A percentile compares a stretch with the other conserved stretches of the same genome.
These are phyloP conservation scores for Coenonympha glycerion DNA, from an alignment of 2,888 invertebrate species.

Conservation along the genomic window DNA sequence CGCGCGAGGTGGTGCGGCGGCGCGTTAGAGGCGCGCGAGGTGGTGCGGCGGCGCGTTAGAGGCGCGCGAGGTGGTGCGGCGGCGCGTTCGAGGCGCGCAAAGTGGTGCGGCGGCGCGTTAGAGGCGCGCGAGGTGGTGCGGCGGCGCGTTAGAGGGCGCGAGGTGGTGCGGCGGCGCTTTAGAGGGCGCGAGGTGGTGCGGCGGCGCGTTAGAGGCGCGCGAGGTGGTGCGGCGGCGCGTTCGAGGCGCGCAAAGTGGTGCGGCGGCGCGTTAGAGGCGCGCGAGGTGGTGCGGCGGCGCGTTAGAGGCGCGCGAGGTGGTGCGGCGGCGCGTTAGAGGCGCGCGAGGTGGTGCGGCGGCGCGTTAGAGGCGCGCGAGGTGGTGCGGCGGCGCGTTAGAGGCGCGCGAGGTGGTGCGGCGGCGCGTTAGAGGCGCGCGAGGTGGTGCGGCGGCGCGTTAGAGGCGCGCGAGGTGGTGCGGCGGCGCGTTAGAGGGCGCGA, in stretches of 20 bases:
- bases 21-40: neutral
- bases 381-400: slow-evolving; percentile 94
- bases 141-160: neutral
- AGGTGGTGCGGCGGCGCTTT: slow-evolving; percentile 17
- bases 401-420: no score
- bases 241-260: slow-evolving; percentile 99
- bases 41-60: slow-evolving; percentile 82
- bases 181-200: slow-evolving; percentile 89
- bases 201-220: slow-evolving; percentile 95
- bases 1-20: slow-evolving; percentile 2
- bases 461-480: slow-evolving; percentile 89
- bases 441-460: slow-evolving; percentile 17
- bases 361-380: slow-evolving; percentile 96
- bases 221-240: slow-evolving; percentile 96
- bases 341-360: no score
- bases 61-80: slow-evolving; percentile 93
- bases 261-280: slow-evolving; percentile 91
- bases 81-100: slow-evolving; percentile 96
- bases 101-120: slow-evolving; percentile 91
- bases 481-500: slow-evolving; percentile 96
- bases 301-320: slow-evolving; percentile 10
- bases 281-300: no score
- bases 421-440: neutral
- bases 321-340: slow-evolving; percentile 79
- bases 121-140: no score